phyloP scores from a whole-genome alignment of 2,797 vertebrate species.

The Cynodonichthys magdalenae region DNA sequence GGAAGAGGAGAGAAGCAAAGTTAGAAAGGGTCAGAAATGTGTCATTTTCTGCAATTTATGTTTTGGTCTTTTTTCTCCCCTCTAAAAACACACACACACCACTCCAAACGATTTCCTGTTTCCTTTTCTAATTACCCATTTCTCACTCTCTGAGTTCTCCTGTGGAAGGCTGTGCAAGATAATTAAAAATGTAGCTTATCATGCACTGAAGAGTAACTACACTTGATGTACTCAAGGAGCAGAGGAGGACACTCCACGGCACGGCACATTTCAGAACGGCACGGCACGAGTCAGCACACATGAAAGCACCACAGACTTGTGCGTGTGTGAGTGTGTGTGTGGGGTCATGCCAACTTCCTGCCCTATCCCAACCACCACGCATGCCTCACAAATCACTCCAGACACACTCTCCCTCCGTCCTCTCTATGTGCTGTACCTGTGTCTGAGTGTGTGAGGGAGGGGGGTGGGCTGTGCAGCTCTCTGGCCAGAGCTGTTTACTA shows the following conservation, averaged over 20 bases:
- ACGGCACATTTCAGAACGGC: conserved; percentile 70
- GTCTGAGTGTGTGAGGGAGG: conserved; percentile 72
- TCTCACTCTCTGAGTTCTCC: conserved; percentile 35
- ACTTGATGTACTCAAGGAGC: conserved; percentile 65
- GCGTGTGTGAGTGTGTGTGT: conserved; percentile 26
- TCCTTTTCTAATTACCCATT: conserved; percentile 38
- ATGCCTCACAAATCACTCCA: conserved; percentile 74
- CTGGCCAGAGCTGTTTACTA: conserved; percentile 79
- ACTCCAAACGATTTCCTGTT: conserved; percentile 37
- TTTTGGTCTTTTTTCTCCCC: conserved; percentile 24
- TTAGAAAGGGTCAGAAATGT: conserved; percentile 43
- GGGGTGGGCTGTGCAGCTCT: conserved; percentile 63
- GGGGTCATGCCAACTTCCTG: conserved; percentile 55
- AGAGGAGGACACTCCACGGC: conserved; percentile 69
- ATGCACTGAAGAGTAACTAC: conserved; percentile 56
- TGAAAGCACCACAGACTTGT: conserved; percentile 74
- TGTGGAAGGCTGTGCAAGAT: conserved; percentile 21
- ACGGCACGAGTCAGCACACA: conserved; percentile 75
- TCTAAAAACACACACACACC: conserved; percentile 43
- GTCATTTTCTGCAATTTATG: conserved; percentile 33
- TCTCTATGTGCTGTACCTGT: conserved; percentile 74
- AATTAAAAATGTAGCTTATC: conserved; percentile 47
- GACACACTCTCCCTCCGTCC: conserved; percentile 63
- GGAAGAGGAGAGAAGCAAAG: conserved; percentile 23
- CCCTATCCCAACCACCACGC: conserved; percentile 64